phyloP scores from a whole-genome alignment of 1,140 invertebrate species.

The Tetranychus cinnabarinus region DNA sequence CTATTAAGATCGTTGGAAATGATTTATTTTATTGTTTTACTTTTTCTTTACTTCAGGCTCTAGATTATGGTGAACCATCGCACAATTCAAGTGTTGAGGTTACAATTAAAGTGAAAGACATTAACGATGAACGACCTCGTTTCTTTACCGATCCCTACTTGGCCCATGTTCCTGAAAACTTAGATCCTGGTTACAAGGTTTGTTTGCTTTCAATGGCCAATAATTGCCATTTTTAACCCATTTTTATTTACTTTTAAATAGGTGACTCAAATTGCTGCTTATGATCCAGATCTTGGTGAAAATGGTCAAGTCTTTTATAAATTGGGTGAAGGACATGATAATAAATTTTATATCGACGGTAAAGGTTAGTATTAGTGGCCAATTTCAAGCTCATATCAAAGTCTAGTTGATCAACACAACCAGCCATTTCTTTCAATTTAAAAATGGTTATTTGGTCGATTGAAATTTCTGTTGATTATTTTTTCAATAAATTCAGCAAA shows the following conservation, averaged over 20 bases:
- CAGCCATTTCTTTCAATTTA: not conserved
- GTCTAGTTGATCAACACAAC: not conserved
- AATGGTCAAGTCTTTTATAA: slow-evolving; percentile 19
- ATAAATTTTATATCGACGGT: slow-evolving; percentile 17
- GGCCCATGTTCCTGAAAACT: slow-evolving; percentile 22
- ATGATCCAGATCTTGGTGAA: slow-evolving; percentile 17
- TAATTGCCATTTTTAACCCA: not conserved
- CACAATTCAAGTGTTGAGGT: slow-evolving; percentile 43
- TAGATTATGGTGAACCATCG: slow-evolving; percentile 36
- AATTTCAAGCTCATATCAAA: not conserved
- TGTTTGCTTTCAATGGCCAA: not conserved
- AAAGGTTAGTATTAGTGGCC: slow-evolving; percentile 10
- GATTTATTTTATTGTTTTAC: not conserved
- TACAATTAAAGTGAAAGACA: slow-evolving; percentile 48
- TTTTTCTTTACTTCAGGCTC: slow-evolving; percentile 18
- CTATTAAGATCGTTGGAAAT: not conserved
- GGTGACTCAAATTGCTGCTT: slow-evolving; percentile 17
- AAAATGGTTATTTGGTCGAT: not conserved
- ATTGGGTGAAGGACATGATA: slow-evolving; percentile 16
- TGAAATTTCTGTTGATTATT: not conserved
- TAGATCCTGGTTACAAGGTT: slow-evolving; percentile 19
- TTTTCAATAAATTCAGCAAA: too few relatives aligned
- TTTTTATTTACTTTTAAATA: slow-evolving; percentile 1
- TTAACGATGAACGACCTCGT: slow-evolving; percentile 29
- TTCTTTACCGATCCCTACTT: slow-evolving; percentile 22